Conservation (phyloP, 1,140 invertebrate genomes). For the Colletes gigas region DNA sequence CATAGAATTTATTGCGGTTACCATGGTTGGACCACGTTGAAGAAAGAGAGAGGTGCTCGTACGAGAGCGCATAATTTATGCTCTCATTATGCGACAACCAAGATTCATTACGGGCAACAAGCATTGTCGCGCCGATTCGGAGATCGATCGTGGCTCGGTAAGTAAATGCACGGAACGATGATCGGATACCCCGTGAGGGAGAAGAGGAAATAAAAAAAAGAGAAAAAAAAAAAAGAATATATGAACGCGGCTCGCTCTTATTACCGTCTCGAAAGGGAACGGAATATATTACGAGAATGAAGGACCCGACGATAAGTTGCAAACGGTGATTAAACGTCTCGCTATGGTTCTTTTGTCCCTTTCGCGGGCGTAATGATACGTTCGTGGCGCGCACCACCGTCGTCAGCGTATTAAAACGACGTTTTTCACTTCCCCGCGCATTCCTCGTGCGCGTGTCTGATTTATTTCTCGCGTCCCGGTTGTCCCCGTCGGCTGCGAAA, state of each 20-base stretch:
- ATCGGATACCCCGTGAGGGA: constrained; percentile 16
- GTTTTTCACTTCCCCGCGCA: constrained; percentile 15
- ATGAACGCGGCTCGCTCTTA: constrained; percentile 7
- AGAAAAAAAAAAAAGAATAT: neutral
- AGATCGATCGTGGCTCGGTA: constrained; percentile 53
- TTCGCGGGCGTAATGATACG: neutral
- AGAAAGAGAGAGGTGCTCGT: constrained; percentile 44
- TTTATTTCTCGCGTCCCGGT: neutral
- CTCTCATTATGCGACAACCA: constrained; percentile 67
- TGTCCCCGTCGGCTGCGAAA: neutral
- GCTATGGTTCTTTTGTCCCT: neutral
- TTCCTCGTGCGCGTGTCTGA: neutral
- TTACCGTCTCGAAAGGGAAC: constrained; percentile 3
- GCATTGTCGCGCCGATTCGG: constrained; percentile 62
- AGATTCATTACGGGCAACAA: constrained; percentile 66
- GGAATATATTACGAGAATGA: constrained; percentile 9
- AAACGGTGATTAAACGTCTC: constrained; percentile 1
- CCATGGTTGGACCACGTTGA: constrained; percentile 7
- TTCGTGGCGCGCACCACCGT: neutral
- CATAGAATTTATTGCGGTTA: constrained; percentile 67
- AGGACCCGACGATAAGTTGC: constrained; percentile 1
- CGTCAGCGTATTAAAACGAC: neutral
- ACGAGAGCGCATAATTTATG: constrained; percentile 66
- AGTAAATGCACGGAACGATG: constrained; percentile 35
- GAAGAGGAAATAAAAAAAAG: neutral